A percentile compares a stretch with the other conserved stretches of the same genome.
These are phyloP conservation scores for Pao palembangensis DNA, from an alignment of 2,113 vertebrate species.

Conservation along the genomic window DNA sequence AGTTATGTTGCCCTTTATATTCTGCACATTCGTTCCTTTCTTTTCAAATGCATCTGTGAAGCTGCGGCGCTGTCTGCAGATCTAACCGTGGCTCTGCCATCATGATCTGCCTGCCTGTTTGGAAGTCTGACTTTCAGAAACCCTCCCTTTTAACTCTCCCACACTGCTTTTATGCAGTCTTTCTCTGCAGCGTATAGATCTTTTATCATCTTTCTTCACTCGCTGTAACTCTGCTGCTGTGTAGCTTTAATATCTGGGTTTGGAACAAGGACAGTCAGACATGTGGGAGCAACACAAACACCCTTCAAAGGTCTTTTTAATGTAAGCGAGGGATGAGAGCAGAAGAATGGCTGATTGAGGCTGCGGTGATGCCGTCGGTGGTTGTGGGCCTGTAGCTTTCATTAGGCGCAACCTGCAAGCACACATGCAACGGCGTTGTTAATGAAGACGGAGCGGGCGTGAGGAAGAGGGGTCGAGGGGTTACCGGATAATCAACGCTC, in stretches of 20 bases:
- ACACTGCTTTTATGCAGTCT: conserved; percentile 19
- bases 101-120: conserved; percentile 43
- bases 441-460: conserved; percentile 47
- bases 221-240: conserved; percentile 38
- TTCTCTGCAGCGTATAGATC: conserved; percentile 29
- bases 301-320: conserved; percentile 58
- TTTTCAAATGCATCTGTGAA: conserved; percentile 19
- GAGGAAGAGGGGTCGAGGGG: conserved; percentile 47
- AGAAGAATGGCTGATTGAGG: conserved; percentile 39
- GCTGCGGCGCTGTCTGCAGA: conserved; percentile 31
- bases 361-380: conserved; percentile 38
- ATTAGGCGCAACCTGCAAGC: conserved; percentile 52
- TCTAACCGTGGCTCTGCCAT: conserved; percentile 35
- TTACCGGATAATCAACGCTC: conserved; percentile 62
- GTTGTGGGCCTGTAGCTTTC: conserved; percentile 44
- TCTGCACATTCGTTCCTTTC: conserved; percentile 21
- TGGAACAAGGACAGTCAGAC: conserved; percentile 59
- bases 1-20: conserved; percentile 17
- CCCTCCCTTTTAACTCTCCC: conserved; percentile 43
- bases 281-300: conserved; percentile 61
- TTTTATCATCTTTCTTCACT: conserved; percentile 33
- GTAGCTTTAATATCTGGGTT: conserved; percentile 62
- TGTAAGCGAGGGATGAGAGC: conserved; percentile 51
- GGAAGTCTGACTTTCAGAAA: conserved; percentile 56
- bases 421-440: conserved; percentile 18